phyloP scores from a whole-genome alignment of 1,140 invertebrate genomes.

The Drosophila gunungcola region DNA sequence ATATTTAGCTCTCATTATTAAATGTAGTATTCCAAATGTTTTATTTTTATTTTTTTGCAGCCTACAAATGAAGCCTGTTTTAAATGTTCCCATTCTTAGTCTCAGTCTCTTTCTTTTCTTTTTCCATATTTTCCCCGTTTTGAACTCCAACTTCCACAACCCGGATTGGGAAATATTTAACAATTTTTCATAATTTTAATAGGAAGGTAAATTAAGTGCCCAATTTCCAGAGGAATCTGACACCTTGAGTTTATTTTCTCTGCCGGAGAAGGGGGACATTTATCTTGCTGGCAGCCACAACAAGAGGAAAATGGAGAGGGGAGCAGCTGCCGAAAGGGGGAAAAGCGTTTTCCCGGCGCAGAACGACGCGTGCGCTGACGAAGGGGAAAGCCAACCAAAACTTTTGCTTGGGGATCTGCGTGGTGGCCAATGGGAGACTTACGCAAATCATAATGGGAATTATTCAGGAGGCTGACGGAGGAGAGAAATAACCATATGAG shows the following conservation, averaged over 20 bases:
- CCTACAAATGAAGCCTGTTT: no score
- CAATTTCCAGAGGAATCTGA: constrained; percentile 72
- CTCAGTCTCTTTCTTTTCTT: background rate
- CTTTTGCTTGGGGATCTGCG: constrained; percentile 18
- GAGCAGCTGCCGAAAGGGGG: constrained; percentile 18
- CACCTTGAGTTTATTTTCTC: constrained; percentile 43
- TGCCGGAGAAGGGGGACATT: constrained; percentile 38
- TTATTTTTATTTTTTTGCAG: no score
- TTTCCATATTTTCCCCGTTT: background rate
- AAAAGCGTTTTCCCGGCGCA: constrained; percentile 24
- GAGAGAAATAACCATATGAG: background rate
- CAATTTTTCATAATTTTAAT: constrained; percentile 70
- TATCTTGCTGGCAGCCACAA: constrained; percentile 43
- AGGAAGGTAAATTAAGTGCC: constrained; percentile 72
- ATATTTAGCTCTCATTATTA: background rate
- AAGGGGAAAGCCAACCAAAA: constrained; percentile 17
- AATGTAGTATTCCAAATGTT: no score
- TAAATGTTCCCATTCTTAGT: no score
- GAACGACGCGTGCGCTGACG: constrained; percentile 56
- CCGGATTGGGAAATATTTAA: constrained; percentile 39
- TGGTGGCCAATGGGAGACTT: constrained; percentile 37
- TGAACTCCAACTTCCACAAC: constrained; percentile 9
- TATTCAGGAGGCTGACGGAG: constrained; percentile 5
- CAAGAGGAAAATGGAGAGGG: constrained; percentile 8
- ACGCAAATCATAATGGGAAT: constrained; percentile 31